Evolutionary conservation across 2,888 invertebrate genomes (phyloP).

Genomic region (Athalia circularis): DNA sequence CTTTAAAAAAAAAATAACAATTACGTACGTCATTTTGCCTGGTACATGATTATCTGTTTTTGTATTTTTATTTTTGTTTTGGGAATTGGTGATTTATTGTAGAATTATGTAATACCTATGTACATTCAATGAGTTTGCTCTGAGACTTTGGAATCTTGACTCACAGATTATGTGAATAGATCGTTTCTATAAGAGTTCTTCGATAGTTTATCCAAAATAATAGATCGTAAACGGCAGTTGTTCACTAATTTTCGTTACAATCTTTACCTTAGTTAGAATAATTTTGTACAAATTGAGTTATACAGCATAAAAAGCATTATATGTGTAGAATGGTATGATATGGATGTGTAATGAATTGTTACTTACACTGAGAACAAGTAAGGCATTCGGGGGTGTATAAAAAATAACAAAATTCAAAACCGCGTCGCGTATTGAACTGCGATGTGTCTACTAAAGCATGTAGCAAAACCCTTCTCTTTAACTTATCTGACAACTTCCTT

Average conservation of each 20-base stretch:
- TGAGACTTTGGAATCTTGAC: neutral
- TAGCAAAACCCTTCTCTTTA: constrained; percentile 38
- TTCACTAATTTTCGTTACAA: constrained; percentile 7
- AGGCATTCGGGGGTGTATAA: neutral
- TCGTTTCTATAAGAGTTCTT: neutral
- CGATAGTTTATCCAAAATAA: constrained; percentile 4
- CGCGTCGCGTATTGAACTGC: neutral
- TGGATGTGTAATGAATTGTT: constrained; percentile 39
- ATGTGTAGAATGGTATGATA: constrained; percentile 37
- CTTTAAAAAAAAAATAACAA: neutral
- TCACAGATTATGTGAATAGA: constrained; percentile 1
- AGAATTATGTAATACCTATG: constrained; percentile 9
- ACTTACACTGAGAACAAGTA: constrained; percentile 25
- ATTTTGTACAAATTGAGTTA: constrained; percentile 15
- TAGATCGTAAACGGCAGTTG: constrained; percentile 11
- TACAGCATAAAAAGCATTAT: constrained; percentile 27
- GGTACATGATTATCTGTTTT: constrained; percentile 13
- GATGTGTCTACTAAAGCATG: constrained; percentile 54
- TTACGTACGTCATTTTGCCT: constrained; percentile 20
- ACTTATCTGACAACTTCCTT: constrained; percentile 66
- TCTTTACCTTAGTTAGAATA: constrained; percentile 16
- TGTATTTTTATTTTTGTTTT: constrained; percentile 5
- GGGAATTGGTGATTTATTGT: constrained; percentile 2
- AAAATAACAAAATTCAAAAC: neutral
- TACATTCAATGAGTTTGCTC: neutral